Percentiles rank a stretch among this genome's conserved stretches.
These are phyloP conservation scores for Drosophila gaucha DNA, from an alignment of 2,888 invertebrate species.

Conservation along the genomic window DNA sequence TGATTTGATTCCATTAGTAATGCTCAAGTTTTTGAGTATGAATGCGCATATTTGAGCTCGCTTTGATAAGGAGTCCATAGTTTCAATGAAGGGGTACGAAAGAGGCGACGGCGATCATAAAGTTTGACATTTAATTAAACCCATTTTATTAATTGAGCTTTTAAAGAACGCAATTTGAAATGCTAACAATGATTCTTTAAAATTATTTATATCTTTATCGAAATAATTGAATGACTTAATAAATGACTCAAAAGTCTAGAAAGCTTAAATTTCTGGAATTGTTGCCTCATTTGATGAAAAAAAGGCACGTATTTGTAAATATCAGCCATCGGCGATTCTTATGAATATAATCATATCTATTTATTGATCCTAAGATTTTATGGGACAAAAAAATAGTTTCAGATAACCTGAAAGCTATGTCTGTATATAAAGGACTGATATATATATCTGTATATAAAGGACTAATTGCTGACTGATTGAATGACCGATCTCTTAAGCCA, in stretches of 20 bases:
- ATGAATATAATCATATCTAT: not conserved
- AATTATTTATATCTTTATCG: not conserved
- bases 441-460: no score
- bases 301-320: not conserved
- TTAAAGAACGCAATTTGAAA: slow-evolving; percentile 28
- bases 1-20: slow-evolving; percentile 68
- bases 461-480: not conserved
- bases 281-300: not conserved
- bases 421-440: not conserved
- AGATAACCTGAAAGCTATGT: no score
- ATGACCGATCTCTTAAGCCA: not conserved
- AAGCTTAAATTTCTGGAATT: slow-evolving; percentile 2
- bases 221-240: not conserved
- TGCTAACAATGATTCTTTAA: not conserved
- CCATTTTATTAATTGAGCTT: slow-evolving; percentile 37
- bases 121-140: slow-evolving; percentile 50
- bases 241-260: no score
- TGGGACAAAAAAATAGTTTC: no score
- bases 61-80: slow-evolving; percentile 36
- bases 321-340: no score
- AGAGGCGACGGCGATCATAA: not conserved
- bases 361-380: no score
- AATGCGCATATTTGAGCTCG: slow-evolving; percentile 29
- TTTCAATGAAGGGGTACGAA: not conserved
- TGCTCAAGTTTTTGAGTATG: slow-evolving; percentile 15